A percentile compares a stretch with the other conserved stretches of the same genome.
Conservation (phyloP, 2,888 invertebrate species). For the Hydrotaea cyrtoneurina region DNA sequence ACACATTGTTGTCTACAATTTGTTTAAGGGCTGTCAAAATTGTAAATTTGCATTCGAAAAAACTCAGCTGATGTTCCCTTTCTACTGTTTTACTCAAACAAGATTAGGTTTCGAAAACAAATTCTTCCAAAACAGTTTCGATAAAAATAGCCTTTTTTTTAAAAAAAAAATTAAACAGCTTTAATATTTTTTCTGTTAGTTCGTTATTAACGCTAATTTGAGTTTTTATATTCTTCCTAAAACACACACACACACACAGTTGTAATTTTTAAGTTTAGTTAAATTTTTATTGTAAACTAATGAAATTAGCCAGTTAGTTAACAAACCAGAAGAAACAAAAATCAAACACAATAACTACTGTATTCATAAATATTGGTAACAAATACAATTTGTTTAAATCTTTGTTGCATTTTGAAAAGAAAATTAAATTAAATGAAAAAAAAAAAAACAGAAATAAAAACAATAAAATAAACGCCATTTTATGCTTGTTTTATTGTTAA, state of each 20-base stretch:
- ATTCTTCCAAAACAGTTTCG: too few species aligned
- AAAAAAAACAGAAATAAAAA: conserved; percentile 11
- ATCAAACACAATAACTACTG: conserved; percentile 40
- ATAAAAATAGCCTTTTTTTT: not conserved
- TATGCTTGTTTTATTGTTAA: conserved; percentile 11
- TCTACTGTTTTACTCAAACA: too few species aligned
- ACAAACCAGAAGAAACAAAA: not conserved
- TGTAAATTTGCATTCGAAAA: too few species aligned
- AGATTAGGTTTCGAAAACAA: too few species aligned
- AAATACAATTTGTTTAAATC: conserved; percentile 60
- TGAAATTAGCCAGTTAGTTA: conserved; percentile 31
- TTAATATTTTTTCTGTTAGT: too few species aligned
- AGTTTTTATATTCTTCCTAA: conserved; percentile 12
- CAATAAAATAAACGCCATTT: conserved; percentile 60
- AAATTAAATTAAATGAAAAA: not conserved
- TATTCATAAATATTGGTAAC: conserved; percentile 54
- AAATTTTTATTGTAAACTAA: conserved; percentile 22
- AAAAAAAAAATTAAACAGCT: not conserved
- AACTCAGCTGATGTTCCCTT: too few species aligned
- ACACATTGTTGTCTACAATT: too few species aligned
- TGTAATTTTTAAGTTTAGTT: conserved; percentile 30
- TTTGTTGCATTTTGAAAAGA: conserved; percentile 59
- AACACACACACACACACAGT: not conserved
- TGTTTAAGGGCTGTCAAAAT: too few species aligned
- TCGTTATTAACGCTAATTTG: not conserved